These are phyloP conservation scores for Cyprinodon brontotheroides DNA, from an alignment of 2,113 vertebrate genomes.

Conservation along the genomic window DNA sequence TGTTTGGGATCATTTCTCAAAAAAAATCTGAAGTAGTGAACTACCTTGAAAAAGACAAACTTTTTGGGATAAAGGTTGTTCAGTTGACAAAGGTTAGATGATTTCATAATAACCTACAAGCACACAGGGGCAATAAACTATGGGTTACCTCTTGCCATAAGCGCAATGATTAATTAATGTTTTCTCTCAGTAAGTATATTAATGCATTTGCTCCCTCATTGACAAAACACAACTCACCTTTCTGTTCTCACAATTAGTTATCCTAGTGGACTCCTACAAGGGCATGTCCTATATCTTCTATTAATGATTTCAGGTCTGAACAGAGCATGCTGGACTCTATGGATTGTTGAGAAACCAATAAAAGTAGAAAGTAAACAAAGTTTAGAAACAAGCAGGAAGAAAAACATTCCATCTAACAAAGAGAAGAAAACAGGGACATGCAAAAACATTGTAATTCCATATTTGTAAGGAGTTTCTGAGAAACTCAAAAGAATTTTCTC, in stretches of 20 bases:
- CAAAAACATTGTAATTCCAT: too few relatives aligned
- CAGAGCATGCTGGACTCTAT: background rate
- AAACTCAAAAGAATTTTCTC: too few relatives aligned
- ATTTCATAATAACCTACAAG: constrained; percentile 17
- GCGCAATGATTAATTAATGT: constrained; percentile 42
- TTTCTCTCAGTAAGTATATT: constrained; percentile 27
- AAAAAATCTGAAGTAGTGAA: too few relatives aligned
- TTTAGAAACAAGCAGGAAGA: background rate
- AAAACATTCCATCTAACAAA: too few relatives aligned
- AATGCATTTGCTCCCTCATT: constrained; percentile 14
- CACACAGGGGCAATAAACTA: constrained; percentile 6
- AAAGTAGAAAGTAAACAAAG: background rate
- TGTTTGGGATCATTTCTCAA: too few relatives aligned
- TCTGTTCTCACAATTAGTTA: background rate
- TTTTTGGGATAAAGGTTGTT: constrained; percentile 7
- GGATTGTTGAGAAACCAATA: background rate
- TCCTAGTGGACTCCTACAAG: constrained; percentile 2
- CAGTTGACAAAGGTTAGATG: constrained; percentile 18
- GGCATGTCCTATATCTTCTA: background rate
- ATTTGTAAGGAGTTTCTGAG: too few relatives aligned
- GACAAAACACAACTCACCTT: constrained; percentile 9
- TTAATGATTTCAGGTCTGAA: constrained; percentile 25
- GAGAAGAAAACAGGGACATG: too few relatives aligned
- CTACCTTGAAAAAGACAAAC: too few relatives aligned
- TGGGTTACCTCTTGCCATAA: background rate